A percentile compares a stretch with the other conserved stretches of the same genome.
phyloP scores from a whole-genome alignment of 2,113 vertebrate species.

The Carollia perspicillata region DNA sequence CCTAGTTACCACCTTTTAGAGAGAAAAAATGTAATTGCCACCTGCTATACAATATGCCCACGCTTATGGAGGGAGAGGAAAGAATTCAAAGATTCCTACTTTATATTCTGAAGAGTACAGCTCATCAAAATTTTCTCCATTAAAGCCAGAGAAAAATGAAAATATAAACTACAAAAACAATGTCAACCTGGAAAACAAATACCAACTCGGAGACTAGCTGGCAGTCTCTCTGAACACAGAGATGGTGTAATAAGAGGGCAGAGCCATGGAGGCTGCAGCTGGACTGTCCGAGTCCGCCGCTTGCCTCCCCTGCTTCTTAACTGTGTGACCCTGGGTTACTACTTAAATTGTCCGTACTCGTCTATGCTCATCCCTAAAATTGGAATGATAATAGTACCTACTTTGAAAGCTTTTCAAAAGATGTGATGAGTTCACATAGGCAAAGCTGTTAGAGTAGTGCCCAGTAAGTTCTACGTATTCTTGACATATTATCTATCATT shows the following conservation, averaged over 20 bases:
- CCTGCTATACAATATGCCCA: background rate
- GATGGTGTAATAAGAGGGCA: background rate
- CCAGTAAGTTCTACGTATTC: background rate
- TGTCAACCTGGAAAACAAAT: background rate
- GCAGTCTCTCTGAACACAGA: background rate
- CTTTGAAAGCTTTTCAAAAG: background rate
- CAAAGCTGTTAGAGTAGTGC: background rate
- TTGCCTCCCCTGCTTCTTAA: background rate
- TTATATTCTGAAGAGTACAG: background rate
- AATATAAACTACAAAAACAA: background rate
- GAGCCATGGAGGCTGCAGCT: fast-evolving
- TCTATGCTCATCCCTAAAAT: background rate
- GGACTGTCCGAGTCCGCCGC: background rate
- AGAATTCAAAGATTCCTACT: background rate
- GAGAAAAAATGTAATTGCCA: background rate
- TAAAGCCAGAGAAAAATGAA: background rate
- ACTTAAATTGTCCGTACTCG: background rate
- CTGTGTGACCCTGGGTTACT: no score
- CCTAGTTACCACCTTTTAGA: background rate
- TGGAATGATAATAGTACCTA: background rate
- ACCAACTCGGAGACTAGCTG: background rate
- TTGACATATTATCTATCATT: background rate
- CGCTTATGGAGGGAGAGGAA: background rate
- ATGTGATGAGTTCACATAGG: background rate
- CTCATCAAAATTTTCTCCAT: background rate